Evolutionary conservation across 2,888 invertebrate species (phyloP).

Genomic region (Cybosia mesomella): DNA sequence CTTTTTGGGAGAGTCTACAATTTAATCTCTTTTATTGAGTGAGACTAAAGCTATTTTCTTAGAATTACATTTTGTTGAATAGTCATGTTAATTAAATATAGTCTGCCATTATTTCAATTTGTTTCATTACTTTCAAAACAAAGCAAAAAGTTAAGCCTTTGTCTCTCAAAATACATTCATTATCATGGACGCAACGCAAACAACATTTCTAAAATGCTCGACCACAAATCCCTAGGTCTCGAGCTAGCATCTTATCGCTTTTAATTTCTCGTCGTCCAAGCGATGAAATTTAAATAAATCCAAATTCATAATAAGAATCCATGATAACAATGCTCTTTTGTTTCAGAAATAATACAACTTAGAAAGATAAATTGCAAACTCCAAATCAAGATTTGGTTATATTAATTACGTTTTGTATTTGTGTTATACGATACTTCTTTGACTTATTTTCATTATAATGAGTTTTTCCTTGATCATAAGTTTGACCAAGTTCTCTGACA

Average conservation of each 20-base stretch:
- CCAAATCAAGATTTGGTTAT: background rate
- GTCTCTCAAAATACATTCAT: conserved; percentile 4
- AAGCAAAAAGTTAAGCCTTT: background rate
- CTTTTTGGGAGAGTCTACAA: no score
- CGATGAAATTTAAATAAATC: conserved; percentile 22
- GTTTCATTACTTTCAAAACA: background rate
- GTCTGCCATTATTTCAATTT: background rate
- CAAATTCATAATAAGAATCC: conserved; percentile 1
- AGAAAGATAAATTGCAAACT: background rate
- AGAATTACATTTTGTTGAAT: background rate
- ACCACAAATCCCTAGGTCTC: conserved; percentile 37
- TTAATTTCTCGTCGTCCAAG: conserved; percentile 39
- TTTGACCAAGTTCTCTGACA: background rate
- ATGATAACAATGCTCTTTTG: background rate
- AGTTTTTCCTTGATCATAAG: background rate
- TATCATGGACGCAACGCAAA: conserved; percentile 15
- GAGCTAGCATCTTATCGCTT: conserved; percentile 53
- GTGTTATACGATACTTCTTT: background rate
- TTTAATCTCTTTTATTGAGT: no score
- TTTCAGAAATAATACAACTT: conserved; percentile 13
- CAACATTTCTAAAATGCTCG: conserved; percentile 24
- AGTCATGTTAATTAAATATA: background rate
- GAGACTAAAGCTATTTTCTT: background rate
- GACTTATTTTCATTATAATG: background rate
- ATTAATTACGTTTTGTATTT: background rate